Conservation (phyloP, 2,797 vertebrate genomes). For the Babyrousa celebensis region DNA sequence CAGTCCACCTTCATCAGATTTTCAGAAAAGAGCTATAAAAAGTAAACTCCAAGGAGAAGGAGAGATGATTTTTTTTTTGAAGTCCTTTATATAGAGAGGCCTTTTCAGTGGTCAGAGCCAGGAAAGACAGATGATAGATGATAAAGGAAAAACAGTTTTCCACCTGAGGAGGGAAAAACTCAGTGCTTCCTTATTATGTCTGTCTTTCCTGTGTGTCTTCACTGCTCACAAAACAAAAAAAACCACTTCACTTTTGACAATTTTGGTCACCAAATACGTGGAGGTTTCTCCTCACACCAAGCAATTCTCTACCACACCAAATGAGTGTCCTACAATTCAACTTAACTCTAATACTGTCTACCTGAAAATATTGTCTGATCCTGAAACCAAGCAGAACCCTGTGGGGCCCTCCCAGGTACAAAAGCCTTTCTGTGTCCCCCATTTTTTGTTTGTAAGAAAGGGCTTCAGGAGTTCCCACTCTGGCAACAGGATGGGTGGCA, state of each 20-base stretch:
- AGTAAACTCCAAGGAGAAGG: neutral
- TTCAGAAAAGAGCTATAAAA: slow-evolving; percentile 30
- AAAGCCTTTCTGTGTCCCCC: no score
- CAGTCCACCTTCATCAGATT: neutral
- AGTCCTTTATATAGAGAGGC: neutral
- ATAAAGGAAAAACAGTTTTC: neutral
- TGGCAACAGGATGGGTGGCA: no score
- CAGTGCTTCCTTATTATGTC: neutral
- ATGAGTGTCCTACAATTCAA: neutral
- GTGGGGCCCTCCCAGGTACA: no score
- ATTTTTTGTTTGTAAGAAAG: no score
- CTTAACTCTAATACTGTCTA: neutral
- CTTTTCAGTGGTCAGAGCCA: slow-evolving; percentile 20
- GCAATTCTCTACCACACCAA: neutral
- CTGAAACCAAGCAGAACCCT: no score
- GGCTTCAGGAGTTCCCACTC: no score
- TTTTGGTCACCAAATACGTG: neutral
- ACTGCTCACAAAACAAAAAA: neutral
- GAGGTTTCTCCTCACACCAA: neutral
- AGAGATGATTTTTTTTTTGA: neutral
- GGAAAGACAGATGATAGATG: neutral
- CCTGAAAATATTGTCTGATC: neutral
- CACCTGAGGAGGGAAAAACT: neutral
- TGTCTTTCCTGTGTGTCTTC: neutral
- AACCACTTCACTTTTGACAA: neutral